Evolutionary conservation across 2,888 invertebrate genomes (phyloP).

Genomic region (Drosophila antonietae): DNA sequence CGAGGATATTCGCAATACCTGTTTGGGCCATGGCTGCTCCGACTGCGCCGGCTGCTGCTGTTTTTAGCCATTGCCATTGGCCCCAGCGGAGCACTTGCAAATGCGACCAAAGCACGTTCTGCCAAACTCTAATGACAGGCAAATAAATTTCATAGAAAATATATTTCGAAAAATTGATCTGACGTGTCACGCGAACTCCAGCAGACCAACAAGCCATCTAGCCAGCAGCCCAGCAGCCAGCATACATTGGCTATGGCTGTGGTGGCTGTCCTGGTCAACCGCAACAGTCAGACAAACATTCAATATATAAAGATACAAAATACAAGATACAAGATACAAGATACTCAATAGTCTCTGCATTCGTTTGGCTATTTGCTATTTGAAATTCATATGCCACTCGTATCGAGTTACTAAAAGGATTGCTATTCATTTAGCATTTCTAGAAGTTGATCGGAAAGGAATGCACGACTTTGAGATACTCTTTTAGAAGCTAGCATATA

Average conservation of each 20-base stretch:
- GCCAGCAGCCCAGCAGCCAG: slow-evolving; percentile 4
- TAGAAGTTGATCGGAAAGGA: neutral
- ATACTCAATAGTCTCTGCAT: slow-evolving; percentile 32
- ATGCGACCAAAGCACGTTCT: slow-evolving; percentile 76
- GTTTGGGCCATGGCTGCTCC: slow-evolving; percentile 13
- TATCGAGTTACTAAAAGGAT: slow-evolving; percentile 31
- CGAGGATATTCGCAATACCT: slow-evolving; percentile 8
- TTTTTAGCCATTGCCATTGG: slow-evolving; percentile 22
- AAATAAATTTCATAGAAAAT: slow-evolving; percentile 82
- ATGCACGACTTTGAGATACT: neutral
- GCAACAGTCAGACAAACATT: slow-evolving; percentile 7
- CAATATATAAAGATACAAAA: slow-evolving; percentile 14
- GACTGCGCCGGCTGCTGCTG: slow-evolving; percentile 11
- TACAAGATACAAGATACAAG: slow-evolving; percentile 2
- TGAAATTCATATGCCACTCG: slow-evolving; percentile 27
- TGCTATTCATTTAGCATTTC: slow-evolving; percentile 22
- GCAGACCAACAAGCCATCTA: slow-evolving; percentile 3
- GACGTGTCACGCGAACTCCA: slow-evolving; percentile 80
- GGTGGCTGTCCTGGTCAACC: slow-evolving; percentile 14
- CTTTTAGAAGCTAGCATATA: too few relatives aligned
- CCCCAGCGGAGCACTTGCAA: slow-evolving; percentile 76
- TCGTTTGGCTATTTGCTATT: slow-evolving; percentile 10
- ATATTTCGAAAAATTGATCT: slow-evolving; percentile 83
- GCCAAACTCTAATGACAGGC: slow-evolving; percentile 82
- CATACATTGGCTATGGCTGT: slow-evolving; percentile 14